Percentiles rank a stretch among this genome's conserved stretches.
Evolutionary conservation across 2,113 vertebrate species (phyloP).

Genomic region (Ciconia stormi): DNA sequence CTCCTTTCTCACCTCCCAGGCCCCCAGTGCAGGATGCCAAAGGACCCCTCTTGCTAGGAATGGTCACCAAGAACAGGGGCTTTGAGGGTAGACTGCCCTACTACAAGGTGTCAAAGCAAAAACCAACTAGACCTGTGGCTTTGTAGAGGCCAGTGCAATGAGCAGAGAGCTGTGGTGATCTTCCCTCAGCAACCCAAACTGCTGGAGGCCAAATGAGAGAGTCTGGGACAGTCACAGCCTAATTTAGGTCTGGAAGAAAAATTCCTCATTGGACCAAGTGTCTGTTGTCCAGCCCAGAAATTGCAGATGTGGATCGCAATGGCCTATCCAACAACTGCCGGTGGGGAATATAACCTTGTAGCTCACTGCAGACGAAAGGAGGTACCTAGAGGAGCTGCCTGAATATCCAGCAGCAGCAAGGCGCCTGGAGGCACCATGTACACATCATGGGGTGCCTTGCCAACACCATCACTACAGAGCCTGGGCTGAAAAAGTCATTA

Average conservation of each 20-base stretch:
- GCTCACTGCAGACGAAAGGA: neutral
- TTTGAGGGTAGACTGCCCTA: neutral
- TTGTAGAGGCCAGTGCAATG: neutral
- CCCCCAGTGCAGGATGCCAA: rapidly evolving
- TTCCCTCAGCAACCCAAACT: neutral
- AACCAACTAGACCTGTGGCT: neutral
- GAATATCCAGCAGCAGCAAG: neutral
- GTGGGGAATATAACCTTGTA: neutral
- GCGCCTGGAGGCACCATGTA: neutral
- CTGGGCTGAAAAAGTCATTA: neutral
- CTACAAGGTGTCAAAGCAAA: neutral
- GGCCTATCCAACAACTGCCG: neutral
- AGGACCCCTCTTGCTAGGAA: neutral
- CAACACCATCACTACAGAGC: neutral
- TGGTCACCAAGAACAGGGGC: neutral
- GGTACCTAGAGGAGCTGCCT: neutral
- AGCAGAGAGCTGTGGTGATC: neutral
- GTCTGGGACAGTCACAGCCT: neutral
- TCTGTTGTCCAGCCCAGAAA: neutral
- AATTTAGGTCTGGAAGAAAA: neutral
- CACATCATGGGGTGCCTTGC: neutral
- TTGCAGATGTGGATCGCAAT: neutral
- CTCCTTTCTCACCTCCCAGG: neutral
- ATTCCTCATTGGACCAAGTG: neutral
- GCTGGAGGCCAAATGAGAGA: neutral